phyloP scores from a whole-genome alignment of 2,113 vertebrate species.

The Pangasianodon gigas region DNA sequence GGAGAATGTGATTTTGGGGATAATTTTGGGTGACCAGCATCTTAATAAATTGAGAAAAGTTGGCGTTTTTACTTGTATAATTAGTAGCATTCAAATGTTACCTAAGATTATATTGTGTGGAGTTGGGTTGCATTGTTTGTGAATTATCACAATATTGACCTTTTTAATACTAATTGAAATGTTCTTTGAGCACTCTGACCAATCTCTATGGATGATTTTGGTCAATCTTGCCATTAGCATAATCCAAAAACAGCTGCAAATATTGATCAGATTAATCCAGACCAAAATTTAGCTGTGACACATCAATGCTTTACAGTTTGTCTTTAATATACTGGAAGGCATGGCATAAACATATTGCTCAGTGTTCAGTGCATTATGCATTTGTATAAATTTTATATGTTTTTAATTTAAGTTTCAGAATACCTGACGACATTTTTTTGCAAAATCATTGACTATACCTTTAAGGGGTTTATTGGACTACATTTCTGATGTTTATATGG shows the following conservation, averaged over 20 bases:
- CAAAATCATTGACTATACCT: neutral
- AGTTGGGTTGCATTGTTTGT: neutral
- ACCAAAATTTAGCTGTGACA: neutral
- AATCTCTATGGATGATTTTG: neutral
- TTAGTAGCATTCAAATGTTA: neutral
- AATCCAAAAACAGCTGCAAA: neutral
- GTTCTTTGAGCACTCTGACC: neutral
- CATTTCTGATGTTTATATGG: conserved; percentile 29
- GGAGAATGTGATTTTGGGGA: neutral
- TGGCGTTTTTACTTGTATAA: neutral
- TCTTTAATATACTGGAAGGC: neutral
- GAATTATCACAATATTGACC: neutral
- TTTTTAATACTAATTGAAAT: neutral
- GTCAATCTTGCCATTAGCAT: neutral
- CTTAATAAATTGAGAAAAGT: neutral
- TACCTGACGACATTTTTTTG: neutral
- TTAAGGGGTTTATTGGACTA: conserved; percentile 2
- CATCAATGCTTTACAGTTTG: neutral
- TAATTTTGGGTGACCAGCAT: neutral
- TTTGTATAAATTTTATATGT: neutral
- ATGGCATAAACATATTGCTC: neutral
- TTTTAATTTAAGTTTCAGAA: neutral
- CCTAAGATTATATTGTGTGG: neutral
- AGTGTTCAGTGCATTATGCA: neutral
- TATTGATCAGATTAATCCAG: neutral